phyloP scores from a whole-genome alignment of 2,113 vertebrate genomes.

The Tautogolabrus adspersus region DNA sequence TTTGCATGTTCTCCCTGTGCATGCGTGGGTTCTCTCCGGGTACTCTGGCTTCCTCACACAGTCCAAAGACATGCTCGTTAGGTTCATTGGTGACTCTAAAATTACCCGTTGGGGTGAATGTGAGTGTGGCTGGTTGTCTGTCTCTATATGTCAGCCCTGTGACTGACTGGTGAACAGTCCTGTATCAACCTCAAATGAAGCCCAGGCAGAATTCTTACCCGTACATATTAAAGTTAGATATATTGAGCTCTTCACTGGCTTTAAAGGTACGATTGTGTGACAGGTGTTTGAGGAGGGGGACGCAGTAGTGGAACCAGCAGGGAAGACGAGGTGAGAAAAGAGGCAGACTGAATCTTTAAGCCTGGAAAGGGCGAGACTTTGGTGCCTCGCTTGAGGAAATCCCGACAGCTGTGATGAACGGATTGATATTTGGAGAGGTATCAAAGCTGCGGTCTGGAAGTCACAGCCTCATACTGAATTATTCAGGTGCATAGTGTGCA shows the following conservation, averaged over 20 bases:
- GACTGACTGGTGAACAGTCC: no score
- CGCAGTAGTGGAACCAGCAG: background rate
- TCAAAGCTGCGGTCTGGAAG: background rate
- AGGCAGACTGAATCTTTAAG: background rate
- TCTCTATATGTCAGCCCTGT: no score
- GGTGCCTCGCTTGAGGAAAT: background rate
- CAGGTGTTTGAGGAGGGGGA: background rate
- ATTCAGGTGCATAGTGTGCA: background rate
- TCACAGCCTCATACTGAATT: background rate
- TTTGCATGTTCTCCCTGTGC: no score
- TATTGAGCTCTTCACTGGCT: background rate
- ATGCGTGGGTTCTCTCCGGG: no score
- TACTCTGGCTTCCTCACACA: no score
- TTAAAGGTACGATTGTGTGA: background rate
- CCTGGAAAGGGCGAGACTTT: background rate
- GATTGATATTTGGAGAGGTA: background rate
- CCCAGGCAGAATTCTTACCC: background rate
- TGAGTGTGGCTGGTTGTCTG: no score
- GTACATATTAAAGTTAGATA: background rate
- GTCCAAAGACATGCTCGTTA: no score
- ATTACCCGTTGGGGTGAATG: no score
- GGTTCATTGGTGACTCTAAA: no score
- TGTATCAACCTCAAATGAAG: no score
- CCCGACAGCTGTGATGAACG: background rate
- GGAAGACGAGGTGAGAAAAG: background rate